Evolutionary conservation across 2,888 invertebrate species (phyloP), one percentile per base, ranked within the genome.

Genomic region (Drosophila anomelani): DNA sequence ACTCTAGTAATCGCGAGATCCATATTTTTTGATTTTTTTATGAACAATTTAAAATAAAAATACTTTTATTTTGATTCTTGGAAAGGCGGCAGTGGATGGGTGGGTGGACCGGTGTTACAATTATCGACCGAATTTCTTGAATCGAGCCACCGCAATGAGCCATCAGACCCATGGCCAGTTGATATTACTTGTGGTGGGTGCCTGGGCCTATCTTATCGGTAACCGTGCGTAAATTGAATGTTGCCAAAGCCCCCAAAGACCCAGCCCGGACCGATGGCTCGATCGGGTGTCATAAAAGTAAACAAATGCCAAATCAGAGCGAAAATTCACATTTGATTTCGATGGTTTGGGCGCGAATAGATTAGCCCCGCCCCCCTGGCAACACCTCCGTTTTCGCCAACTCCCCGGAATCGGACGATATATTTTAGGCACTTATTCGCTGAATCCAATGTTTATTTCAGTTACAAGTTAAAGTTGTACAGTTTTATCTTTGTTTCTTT

Each of bases 221-320:
- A 74, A 74, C 51, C 58, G 73, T 55, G 79, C 69, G 74, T 77
- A 81, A 79, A 79, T 79, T 79, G 82, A 79, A 76, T 79, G 81
- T 79, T 68, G 78, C 68, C 75, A 79, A 77, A 69, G 74, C 68
- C 74, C 68, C 74, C 56, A 53, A 73, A 58, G 72, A 36, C 34
- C 34, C 54, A 66, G 47, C 71, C 61, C 69, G 67, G 17, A 10
- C 49, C 38, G 68, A 69, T 68, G 56, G 56, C 69, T 56, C 67
- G 57, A 69, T 67, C 47, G 26, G 59, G 58, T 20, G 47, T 32
- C 72, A 81, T 70, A 62, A 51, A 62, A 53, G 61, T 61, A 55
- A 46, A 34, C 46, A 68, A 75, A 43, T 38, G 47, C 26, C 63
- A 64, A 80, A 75, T 78, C 75, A 62, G 38, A 36, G 55, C 44